Percentiles rank a stretch among this genome's conserved stretches.
Evolutionary conservation across 2,888 invertebrate genomes (phyloP).

Genomic region (Julus scanicus): DNA sequence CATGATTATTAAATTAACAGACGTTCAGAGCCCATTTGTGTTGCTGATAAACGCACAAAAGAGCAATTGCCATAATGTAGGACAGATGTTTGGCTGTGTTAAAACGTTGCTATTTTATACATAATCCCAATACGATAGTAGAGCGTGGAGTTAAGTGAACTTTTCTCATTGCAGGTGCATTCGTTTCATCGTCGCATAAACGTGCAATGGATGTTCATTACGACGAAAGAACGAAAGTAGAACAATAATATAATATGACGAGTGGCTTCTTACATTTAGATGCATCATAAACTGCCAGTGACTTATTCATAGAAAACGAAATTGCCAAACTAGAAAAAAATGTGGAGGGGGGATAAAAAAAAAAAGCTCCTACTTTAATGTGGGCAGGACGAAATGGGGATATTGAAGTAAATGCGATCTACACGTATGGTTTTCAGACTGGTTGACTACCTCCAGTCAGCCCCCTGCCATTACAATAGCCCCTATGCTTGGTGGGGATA

Average conservation of each 20-base stretch:
- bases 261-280: conserved; percentile 37
- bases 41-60: conserved; percentile 26
- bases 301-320: conserved; percentile 4
- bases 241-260: conserved; percentile 45
- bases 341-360: neutral
- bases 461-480: no score
- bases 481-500: no score
- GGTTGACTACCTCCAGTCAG: no score
- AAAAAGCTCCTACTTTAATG: neutral
- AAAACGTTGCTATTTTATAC: neutral
- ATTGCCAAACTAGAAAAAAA: neutral
- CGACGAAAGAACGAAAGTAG: neutral
- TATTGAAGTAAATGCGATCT: no score
- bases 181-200: neutral
- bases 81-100: conserved; percentile 28
- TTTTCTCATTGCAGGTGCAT: neutral
- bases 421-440: no score
- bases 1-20: conserved; percentile 50
- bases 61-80: conserved; percentile 46
- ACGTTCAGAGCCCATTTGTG: conserved; percentile 48
- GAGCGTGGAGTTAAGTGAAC: neutral
- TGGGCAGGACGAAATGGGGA: no score
- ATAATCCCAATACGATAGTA: neutral
- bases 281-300: conserved; percentile 32
- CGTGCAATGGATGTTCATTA: neutral